Percentiles rank a stretch among this genome's conserved stretches.
Conservation (phyloP, 1,140 invertebrate species). For the Drosophila grimshawi region DNA sequence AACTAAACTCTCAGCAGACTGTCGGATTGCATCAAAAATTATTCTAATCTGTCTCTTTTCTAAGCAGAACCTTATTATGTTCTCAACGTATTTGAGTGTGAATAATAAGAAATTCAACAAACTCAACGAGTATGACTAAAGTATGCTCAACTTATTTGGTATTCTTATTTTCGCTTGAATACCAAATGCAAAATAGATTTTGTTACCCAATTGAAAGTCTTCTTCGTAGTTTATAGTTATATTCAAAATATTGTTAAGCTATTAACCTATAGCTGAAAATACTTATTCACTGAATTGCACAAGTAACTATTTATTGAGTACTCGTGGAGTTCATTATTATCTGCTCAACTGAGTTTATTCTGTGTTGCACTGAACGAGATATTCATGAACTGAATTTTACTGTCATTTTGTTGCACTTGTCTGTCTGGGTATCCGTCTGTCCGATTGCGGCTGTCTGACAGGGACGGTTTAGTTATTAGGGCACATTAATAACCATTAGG, state of each 20-base stretch:
- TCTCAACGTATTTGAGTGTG: background rate
- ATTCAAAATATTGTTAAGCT: no score
- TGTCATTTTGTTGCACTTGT: conserved; percentile 33
- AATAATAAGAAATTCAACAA: no score
- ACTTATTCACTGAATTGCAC: no score
- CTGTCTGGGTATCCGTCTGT: background rate
- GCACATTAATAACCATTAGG: conserved; percentile 65
- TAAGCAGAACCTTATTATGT: background rate
- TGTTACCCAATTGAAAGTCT: no score
- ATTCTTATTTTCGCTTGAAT: no score
- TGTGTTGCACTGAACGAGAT: conserved; percentile 4
- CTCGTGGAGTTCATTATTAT: background rate
- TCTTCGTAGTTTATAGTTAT: no score
- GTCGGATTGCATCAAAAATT: background rate
- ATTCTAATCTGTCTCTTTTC: background rate
- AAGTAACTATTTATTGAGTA: background rate
- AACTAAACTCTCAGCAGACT: background rate
- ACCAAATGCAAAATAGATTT: no score
- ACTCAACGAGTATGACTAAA: no score
- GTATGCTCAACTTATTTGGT: no score
- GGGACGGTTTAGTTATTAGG: conserved; percentile 34
- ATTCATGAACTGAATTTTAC: conserved; percentile 22
- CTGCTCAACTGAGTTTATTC: background rate
- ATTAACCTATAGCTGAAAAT: no score
- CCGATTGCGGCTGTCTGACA: conserved; percentile 1